Conservation (phyloP, 2,888 invertebrate species). For the Dicroscelio sp. region DNA sequence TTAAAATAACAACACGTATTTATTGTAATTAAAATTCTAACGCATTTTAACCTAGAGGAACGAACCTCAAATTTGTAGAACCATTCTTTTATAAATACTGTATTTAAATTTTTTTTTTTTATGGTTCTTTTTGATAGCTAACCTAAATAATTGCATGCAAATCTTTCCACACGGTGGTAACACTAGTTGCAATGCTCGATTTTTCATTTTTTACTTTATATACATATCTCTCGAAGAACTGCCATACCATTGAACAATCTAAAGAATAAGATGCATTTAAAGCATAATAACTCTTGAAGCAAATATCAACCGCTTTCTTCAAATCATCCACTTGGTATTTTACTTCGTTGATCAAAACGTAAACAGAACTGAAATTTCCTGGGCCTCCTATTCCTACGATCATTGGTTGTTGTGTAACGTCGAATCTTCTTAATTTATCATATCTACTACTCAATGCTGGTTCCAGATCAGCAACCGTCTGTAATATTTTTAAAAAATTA, state of each 20-base stretch:
- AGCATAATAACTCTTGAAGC: constrained; percentile 38
- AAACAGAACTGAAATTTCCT: neutral
- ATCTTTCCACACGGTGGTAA: neutral
- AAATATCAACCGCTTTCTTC: constrained; percentile 17
- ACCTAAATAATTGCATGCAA: neutral
- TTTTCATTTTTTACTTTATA: neutral
- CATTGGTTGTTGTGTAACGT: constrained; percentile 19
- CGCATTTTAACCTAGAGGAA: too few relatives aligned
- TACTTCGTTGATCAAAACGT: constrained; percentile 30
- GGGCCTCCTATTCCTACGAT: neutral
- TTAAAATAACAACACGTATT: too few relatives aligned
- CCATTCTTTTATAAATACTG: neutral
- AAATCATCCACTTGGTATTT: constrained; percentile 28
- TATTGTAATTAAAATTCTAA: too few relatives aligned
- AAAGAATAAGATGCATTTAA: constrained; percentile 31
- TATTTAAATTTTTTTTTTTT: too few relatives aligned
- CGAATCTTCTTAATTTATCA: constrained; percentile 11
- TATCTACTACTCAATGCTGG: neutral
- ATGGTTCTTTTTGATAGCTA: too few relatives aligned
- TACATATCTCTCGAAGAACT: constrained; percentile 23
- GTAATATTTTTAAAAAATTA: neutral
- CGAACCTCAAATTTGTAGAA: too few relatives aligned
- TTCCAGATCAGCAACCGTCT: constrained; percentile 10
- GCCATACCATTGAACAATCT: constrained; percentile 43
- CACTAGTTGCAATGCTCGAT: neutral